A percentile compares a stretch with the other conserved stretches of the same genome.
These are phyloP conservation scores for Pristionchus exspectatus DNA, from an alignment of 2,888 invertebrate species.

Conservation along the genomic window DNA sequence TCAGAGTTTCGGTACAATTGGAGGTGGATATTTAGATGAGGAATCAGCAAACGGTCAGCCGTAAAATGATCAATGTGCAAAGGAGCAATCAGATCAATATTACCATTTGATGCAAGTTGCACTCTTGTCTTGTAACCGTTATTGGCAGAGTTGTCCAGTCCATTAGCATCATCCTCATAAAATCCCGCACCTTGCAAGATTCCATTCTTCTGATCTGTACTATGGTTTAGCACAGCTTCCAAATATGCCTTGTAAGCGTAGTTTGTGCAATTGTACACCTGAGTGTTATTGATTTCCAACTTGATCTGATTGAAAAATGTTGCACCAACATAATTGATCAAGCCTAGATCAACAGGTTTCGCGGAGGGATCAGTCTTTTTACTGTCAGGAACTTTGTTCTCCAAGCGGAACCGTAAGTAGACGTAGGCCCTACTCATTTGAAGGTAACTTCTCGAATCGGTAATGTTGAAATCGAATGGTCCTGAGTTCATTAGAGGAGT, in stretches of 20 bases:
- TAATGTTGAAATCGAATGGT: slow-evolving; percentile 25
- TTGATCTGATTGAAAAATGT: slow-evolving; percentile 50
- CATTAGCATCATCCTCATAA: background rate
- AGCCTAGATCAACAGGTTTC: background rate
- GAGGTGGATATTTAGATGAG: slow-evolving; percentile 28
- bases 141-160: background rate
- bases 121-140: background rate
- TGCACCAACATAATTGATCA: slow-evolving; percentile 16
- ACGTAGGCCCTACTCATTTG: slow-evolving; percentile 40
- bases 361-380: background rate
- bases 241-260: slow-evolving; percentile 51
- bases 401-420: background rate
- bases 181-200: slow-evolving; percentile 36
- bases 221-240: slow-evolving; percentile 46
- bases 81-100: slow-evolving; percentile 34
- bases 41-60: background rate
- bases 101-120: background rate
- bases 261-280: slow-evolving; percentile 38
- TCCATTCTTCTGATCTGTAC: slow-evolving; percentile 49
- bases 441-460: slow-evolving; percentile 33
- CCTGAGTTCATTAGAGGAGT: slow-evolving; percentile 36
- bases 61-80: slow-evolving; percentile 44
- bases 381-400: background rate
- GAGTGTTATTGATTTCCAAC: slow-evolving; percentile 45
- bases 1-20: slow-evolving; percentile 36